Conservation (phyloP, 2,888 invertebrate species). For the Melanchra persicariae region DNA sequence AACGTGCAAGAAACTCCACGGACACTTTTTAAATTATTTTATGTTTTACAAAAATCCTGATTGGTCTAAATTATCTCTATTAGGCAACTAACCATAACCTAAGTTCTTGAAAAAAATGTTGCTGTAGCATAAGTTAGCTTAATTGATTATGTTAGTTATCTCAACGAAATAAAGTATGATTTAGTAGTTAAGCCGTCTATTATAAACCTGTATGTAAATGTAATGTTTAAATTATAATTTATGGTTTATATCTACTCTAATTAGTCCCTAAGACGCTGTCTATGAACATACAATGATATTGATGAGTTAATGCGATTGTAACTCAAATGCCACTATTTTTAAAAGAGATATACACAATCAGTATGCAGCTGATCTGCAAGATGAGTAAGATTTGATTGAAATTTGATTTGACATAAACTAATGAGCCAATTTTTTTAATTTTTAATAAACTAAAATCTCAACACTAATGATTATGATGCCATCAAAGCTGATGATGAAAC, state of each 20-base stretch:
- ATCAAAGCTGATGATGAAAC: conserved; percentile 6
- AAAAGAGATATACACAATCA: background rate
- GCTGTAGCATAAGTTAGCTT: background rate
- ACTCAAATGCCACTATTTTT: background rate
- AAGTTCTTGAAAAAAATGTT: background rate
- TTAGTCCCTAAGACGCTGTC: background rate
- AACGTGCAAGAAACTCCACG: too few species aligned
- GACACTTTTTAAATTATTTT: too few species aligned
- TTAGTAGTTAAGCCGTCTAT: background rate
- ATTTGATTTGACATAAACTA: background rate
- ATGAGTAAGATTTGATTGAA: too few species aligned
- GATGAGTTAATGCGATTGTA: background rate
- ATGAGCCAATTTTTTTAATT: background rate
- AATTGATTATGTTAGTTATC: background rate
- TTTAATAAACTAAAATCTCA: background rate
- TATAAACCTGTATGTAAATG: background rate
- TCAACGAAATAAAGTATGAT: background rate
- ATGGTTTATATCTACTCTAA: background rate
- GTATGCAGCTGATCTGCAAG: background rate
- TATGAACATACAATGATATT: background rate
- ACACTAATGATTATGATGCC: background rate
- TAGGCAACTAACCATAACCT: background rate
- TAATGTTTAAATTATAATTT: background rate
- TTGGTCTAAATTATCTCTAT: too few species aligned
- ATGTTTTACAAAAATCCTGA: background rate